These are phyloP conservation scores for Lagodon rhomboides DNA, from an alignment of 2,797 vertebrate species.

Conservation along the genomic window DNA sequence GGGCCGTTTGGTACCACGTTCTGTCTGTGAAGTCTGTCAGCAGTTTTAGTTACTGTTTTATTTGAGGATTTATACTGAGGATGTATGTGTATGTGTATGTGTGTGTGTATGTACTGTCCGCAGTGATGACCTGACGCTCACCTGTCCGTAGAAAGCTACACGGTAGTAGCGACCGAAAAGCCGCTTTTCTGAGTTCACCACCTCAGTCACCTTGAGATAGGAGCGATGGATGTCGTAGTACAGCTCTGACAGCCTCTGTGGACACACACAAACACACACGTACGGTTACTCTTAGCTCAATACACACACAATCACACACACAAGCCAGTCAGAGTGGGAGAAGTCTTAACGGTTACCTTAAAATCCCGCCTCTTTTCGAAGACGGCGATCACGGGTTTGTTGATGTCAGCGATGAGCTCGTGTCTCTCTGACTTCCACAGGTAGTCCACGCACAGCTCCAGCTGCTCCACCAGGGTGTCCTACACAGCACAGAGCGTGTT, in stretches of 20 bases:
- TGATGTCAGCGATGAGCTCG: conserved; percentile 97
- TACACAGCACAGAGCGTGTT: conserved; percentile 58
- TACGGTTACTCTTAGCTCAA: neutral
- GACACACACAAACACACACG: conserved; percentile 29
- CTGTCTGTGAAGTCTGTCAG: neutral
- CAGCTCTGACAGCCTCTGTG: conserved; percentile 93
- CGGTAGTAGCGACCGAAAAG: conserved; percentile 97
- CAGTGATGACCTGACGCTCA: conserved; percentile 69
- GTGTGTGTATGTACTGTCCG: neutral
- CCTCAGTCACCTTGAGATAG: conserved; percentile 97
- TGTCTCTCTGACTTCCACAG: conserved; percentile 98
- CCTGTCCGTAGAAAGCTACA: conserved; percentile 98
- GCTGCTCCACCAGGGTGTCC: conserved; percentile 96
- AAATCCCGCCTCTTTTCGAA: conserved; percentile 98
- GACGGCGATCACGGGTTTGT: conserved; percentile 97
- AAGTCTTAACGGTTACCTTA: conserved; percentile 84
- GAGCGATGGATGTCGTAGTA: conserved; percentile 99
- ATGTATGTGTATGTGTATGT: neutral
- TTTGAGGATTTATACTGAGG: too few species aligned
- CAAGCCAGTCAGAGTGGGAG: neutral
- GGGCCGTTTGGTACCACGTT: neutral
- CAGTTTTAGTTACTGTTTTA: neutral
- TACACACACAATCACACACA: neutral
- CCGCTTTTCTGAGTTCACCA: conserved; percentile 96
- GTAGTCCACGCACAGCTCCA: conserved; percentile 96